phyloP scores from a whole-genome alignment of 2,888 invertebrate genomes.

The Cephus pulcher region DNA sequence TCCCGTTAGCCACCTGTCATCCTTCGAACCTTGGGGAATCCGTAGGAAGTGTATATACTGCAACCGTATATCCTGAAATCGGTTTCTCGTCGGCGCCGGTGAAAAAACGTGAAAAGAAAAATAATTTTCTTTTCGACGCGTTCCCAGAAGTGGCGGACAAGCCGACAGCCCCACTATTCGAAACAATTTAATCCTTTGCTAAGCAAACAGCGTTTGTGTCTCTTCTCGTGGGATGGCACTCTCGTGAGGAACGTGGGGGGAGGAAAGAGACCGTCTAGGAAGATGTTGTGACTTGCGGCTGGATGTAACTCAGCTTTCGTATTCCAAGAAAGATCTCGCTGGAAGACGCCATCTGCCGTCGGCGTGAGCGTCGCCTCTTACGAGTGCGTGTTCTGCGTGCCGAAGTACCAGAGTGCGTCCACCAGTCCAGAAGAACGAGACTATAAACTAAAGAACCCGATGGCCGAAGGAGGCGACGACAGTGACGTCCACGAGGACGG shows the following conservation, averaged over 20 bases:
- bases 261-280: neutral
- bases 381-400: conserved; percentile 41
- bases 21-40: neutral
- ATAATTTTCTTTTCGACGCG: neutral
- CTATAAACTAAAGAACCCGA: neutral
- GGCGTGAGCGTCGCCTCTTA: neutral
- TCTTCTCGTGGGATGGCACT: neutral
- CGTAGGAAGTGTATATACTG: neutral
- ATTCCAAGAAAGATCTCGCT: conserved; percentile 1
- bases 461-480: neutral
- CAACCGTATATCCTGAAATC: neutral
- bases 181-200: conserved; percentile 19
- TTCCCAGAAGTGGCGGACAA: neutral
- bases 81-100: neutral
- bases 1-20: neutral
- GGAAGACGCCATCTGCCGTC: conserved; percentile 34
- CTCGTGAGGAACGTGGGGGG: neutral
- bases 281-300: conserved; percentile 6
- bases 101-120: conserved; percentile 5
- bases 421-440: neutral
- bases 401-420: conserved; percentile 32
- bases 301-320: conserved; percentile 6
- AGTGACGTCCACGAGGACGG: conserved; percentile 32
- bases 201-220: conserved; percentile 16
- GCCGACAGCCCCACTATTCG: neutral